Evolutionary conservation across 2,888 invertebrate genomes (phyloP).

Genomic region (Drosophila barbarae): DNA sequence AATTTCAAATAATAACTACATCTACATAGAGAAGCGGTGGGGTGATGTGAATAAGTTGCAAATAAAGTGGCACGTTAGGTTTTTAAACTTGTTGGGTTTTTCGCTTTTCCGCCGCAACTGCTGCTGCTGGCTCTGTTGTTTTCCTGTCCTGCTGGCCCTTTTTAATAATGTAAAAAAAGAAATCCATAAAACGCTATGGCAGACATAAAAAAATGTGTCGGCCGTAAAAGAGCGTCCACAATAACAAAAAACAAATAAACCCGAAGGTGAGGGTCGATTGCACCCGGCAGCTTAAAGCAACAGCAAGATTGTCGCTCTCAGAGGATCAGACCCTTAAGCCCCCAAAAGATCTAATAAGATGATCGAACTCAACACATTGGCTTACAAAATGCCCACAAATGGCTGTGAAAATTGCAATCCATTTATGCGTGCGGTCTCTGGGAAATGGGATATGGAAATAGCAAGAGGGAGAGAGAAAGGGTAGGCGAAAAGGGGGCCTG

Average conservation of each 20-base stretch:
- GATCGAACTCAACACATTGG: slow-evolving; percentile 34
- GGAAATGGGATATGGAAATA: background rate
- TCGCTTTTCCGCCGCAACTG: slow-evolving; percentile 11
- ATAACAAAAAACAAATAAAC: slow-evolving; percentile 16
- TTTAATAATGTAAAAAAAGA: slow-evolving; percentile 65
- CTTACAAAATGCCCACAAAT: slow-evolving; percentile 48
- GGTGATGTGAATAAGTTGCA: slow-evolving; percentile 57
- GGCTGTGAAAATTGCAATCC: slow-evolving; percentile 40
- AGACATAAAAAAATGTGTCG: slow-evolving; percentile 62
- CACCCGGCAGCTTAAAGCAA: background rate
- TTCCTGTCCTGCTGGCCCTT: slow-evolving; percentile 20
- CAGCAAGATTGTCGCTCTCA: background rate
- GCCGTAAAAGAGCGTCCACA: slow-evolving; percentile 47
- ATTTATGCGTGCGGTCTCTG: slow-evolving; percentile 37
- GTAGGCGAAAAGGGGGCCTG: background rate
- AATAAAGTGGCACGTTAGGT: slow-evolving; percentile 57
- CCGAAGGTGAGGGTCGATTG: slow-evolving; percentile 21
- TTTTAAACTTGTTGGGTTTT: slow-evolving; percentile 36
- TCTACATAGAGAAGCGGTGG: slow-evolving; percentile 41
- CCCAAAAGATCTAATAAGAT: slow-evolving; percentile 37
- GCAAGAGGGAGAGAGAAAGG: background rate
- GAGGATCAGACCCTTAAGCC: slow-evolving; percentile 9
- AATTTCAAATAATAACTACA: slow-evolving; percentile 73
- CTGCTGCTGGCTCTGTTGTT: background rate
- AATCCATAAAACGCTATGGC: slow-evolving; percentile 64